Evolutionary conservation across 2,888 invertebrate genomes (phyloP).

Genomic region (Ennomos erosarius): DNA sequence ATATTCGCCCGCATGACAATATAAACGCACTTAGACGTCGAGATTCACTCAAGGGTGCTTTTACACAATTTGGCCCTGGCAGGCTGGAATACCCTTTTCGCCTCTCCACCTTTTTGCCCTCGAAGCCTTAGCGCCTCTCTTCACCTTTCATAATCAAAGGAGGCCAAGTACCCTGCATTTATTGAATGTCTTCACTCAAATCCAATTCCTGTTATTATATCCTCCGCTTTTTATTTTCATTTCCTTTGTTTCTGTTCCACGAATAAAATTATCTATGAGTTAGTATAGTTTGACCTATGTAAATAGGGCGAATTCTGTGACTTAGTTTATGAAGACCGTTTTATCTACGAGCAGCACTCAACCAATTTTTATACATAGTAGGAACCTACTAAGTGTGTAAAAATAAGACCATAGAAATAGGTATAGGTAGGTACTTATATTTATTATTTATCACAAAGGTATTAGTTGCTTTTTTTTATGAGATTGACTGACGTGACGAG

Average conservation of each 20-base stretch:
- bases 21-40: constrained; percentile 64
- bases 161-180: constrained; percentile 65
- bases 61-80: constrained; percentile 67
- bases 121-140: constrained; percentile 62
- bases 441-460: too few relatives aligned
- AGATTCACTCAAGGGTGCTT: constrained; percentile 66
- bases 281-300: too few relatives aligned
- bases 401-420: too few relatives aligned
- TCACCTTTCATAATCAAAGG: constrained; percentile 75
- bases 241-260: constrained; percentile 22
- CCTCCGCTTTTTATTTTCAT: constrained; percentile 20
- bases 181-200: constrained; percentile 60
- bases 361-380: too few relatives aligned
- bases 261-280: constrained; percentile 9
- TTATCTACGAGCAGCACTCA: too few relatives aligned
- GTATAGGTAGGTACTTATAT: too few relatives aligned
- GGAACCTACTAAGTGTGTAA: too few relatives aligned
- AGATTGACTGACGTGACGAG: too few relatives aligned
- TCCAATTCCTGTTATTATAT: constrained; percentile 49
- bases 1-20: constrained; percentile 57
- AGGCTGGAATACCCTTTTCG: constrained; percentile 57
- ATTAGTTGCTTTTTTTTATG: too few relatives aligned
- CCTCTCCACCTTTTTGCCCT: constrained; percentile 65
- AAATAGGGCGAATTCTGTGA: too few relatives aligned
- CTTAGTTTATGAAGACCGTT: too few relatives aligned